Base-by-base conservation (phyloP, 2,113 vertebrate species). In the Megaceryle torquata region DNA sequence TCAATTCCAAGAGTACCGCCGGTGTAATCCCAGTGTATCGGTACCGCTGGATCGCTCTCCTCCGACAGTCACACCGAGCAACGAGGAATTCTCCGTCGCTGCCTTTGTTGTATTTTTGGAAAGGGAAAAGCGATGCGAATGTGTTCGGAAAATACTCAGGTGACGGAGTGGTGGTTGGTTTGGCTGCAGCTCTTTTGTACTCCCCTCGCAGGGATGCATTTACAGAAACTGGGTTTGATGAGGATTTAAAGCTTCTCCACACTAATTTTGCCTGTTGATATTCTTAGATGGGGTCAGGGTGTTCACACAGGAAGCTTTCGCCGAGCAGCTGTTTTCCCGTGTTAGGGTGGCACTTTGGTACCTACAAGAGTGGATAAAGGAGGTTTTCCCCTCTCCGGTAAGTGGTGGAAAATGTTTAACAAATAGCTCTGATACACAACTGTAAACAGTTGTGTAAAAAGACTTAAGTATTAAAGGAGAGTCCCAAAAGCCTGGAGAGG, bases 71-170 rank as follows among this genome's bases (percentile, higher is more conserved):
- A 0, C 18, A 0, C 50, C 5, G 54, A 39, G 81, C 1, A 25
- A 37, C 0, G 5, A 48, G 48, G 39, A 16, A 3, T 28, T 79
- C 72, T 39, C 50, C 0, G 1, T 51, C 1, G 0, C 41, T 37
- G 33, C 5, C 13, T 13, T n/a, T 4, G 13, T 15, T n/a, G 67
- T 44, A 0, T 29, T 70, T 76, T 48, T 70, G 64, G 60, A 3
- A 64, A 71, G 18, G 6, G 20, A 28, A 35, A 24, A 92, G 60
- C 44, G 5, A 21, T 11, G 65, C 10, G 57, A 4, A 5, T 0
- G 31, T 26, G n/a, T 31, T 82, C 29, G 44, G 77, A 26, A 82
- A n/a, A 2, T 8, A 1, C 7, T 57, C 10, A 5, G 44, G 48
- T 39, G 77, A 1, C 20, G 61, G 78, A n/a, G 57, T 0, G 17